Evolutionary conservation across 2,113 vertebrate species (phyloP), one percentile per base, ranked within the genome.

Genomic region (Ardeotis arabs): DNA sequence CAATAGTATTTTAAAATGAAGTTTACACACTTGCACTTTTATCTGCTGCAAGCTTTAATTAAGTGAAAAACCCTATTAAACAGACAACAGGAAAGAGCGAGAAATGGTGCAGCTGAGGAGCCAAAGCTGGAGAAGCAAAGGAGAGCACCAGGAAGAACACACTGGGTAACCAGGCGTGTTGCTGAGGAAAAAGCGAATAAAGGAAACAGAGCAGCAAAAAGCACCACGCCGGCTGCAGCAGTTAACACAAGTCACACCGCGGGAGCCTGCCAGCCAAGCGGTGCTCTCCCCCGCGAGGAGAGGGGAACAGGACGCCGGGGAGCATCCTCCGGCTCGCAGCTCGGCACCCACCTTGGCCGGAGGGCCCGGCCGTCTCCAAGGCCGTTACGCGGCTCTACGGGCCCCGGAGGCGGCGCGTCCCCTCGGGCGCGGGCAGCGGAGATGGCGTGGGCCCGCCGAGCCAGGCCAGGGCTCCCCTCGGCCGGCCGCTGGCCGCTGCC

Each of bases 291-390:
- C 41, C 7, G 9, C 49, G 4, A 23, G 10, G 4, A 23, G 77
- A 21, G 6, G 29, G 31, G 24, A 21, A 4, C 1, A 4, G 27
- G 13, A 4, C 45, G 2, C 5, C 0, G 37, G 29, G 16, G 16
- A 6, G 25, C 68, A 53, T 3, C 66, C 7, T 41, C 35, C 0
- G 73, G 25, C 52, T 10, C n/a, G 27, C 55, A 27, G 69, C 79
- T 35, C 89, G 2, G 68, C 92, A 87, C 94, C 49, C 90, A 87
- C 96, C 94, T 83, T 14, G 56, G 50, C 74, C 74, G 6, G n/a
- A 18, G 31, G 73, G 53, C 39, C 53, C 2, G 64, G 29, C 69
- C 45, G 13, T 22, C 9, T 21, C 64, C 1, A 6, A 56, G 37
- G 13, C 44, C 67, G 24, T 3, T 9, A 7, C 49, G 5, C 29